phyloP scores from a whole-genome alignment of 2,888 invertebrate genomes.

The Thymelicus sylvestris region DNA sequence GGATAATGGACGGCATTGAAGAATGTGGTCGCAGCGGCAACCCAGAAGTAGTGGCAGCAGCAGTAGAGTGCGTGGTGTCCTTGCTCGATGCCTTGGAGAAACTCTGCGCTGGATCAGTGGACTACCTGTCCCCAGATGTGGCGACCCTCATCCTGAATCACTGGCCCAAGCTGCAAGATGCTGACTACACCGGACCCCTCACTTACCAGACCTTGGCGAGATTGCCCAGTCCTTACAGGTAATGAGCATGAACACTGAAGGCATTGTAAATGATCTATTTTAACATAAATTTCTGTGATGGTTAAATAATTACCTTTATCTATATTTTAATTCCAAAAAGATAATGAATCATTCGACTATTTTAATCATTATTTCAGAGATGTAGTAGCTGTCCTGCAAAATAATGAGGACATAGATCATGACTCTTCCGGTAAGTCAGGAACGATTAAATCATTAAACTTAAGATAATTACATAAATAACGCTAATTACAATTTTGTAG shows the following conservation, averaged over 20 bases:
- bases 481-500: slow-evolving; percentile 47
- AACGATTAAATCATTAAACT: neutral
- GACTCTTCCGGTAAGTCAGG: slow-evolving; percentile 74
- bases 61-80: slow-evolving; percentile 93
- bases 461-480: too few species aligned
- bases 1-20: slow-evolving; percentile 96
- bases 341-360: neutral
- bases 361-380: slow-evolving; percentile 75
- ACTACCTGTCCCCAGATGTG: slow-evolving; percentile 62
- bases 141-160: slow-evolving; percentile 85
- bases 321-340: neutral
- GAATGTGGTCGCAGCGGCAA: slow-evolving; percentile 94
- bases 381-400: slow-evolving; percentile 88
- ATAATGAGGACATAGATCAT: slow-evolving; percentile 85
- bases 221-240: slow-evolving; percentile 92
- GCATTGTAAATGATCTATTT: too few species aligned
- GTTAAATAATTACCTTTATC: neutral
- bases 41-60: slow-evolving; percentile 90
- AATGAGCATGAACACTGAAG: neutral
- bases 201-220: slow-evolving; percentile 94
- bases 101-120: slow-evolving; percentile 89
- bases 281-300: too few species aligned
- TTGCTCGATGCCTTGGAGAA: slow-evolving; percentile 93
- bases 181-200: slow-evolving; percentile 93
- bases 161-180: slow-evolving; percentile 88